phyloP scores from a whole-genome alignment of 2,888 invertebrate genomes.

The Caenorhabditis becei region DNA sequence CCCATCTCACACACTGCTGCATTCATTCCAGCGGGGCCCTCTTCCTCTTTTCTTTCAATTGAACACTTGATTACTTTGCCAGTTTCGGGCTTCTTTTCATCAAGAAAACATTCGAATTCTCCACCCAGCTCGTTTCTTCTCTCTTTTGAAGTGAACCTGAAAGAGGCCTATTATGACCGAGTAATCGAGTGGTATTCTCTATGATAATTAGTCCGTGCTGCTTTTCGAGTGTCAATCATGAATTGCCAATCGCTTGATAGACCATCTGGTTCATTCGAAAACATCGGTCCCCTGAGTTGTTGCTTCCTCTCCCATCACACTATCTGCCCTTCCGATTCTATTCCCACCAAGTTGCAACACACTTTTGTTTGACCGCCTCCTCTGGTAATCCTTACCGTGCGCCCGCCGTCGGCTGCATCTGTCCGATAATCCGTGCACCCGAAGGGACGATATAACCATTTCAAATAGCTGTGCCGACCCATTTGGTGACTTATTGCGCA shows the following conservation, averaged over 20 bases:
- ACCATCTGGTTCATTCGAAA: slow-evolving; percentile 28
- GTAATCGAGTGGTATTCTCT: slow-evolving; percentile 13
- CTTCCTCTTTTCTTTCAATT: slow-evolving; percentile 7
- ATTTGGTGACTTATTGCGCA: slow-evolving; percentile 53
- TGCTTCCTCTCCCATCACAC: neutral
- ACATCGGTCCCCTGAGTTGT: slow-evolving; percentile 11
- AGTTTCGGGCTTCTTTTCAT: slow-evolving; percentile 1
- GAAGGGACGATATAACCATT: slow-evolving; percentile 21
- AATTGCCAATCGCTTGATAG: slow-evolving; percentile 7
- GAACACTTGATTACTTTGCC: slow-evolving; percentile 35
- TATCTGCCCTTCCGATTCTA: neutral
- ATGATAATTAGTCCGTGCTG: slow-evolving; percentile 32
- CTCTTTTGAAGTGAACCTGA: slow-evolving; percentile 5
- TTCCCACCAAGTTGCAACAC: slow-evolving; percentile 37
- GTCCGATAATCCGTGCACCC: slow-evolving; percentile 19
- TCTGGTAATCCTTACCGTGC: slow-evolving; percentile 48
- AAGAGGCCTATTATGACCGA: neutral
- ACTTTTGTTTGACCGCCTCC: slow-evolving; percentile 40
- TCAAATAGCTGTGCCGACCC: slow-evolving; percentile 46
- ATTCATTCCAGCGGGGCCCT: slow-evolving; percentile 29
- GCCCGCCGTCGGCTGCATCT: slow-evolving; percentile 3
- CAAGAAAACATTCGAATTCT: slow-evolving; percentile 11
- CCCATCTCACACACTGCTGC: slow-evolving; percentile 31
- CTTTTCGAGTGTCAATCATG: slow-evolving; percentile 38
- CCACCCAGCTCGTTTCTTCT: neutral